Base-by-base conservation (phyloP, 2,888 invertebrate species). In the Nephrotoma flavescens region DNA sequence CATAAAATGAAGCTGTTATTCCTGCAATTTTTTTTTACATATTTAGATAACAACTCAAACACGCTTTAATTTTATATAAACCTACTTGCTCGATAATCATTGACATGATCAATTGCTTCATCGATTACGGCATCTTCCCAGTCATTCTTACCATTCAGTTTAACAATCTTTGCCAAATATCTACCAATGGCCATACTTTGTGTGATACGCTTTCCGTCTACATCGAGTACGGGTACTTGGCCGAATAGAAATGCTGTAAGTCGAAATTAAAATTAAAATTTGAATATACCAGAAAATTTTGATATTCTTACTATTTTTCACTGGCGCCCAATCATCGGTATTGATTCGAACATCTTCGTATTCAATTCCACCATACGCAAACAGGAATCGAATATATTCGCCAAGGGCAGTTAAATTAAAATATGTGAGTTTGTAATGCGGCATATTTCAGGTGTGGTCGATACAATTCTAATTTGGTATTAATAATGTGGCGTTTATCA, bases 311-410 rank as follows among this genome's bases (percentile, higher is more conserved):
- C 94, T 92, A 89, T 92, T 91, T 90, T 94, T 94, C 42, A 93
- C 89, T 86, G 92, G 90, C n/a, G 92, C 92, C 94, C 94, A 94
- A 88, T 93, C 92, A 83, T 92, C 92, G 83, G 91, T 89, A 86
- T 93, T 92, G 87, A 94, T 91, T 87, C 95, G 93, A 88, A 92
- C 90, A 91, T 95, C 95, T 90, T 94, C 94, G 89, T 94, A 95
- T 87, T 94, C 92, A 86, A 93, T 90, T 87, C 92, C 93, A 85
- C 94, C 94, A 89, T 94, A 94, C 87, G 93, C 93, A 87, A 95
- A 91, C 7, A 95, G 91, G 88, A 93, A 94, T 88, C 95, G 92
- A 89, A 94, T 92, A 71, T 94, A 93, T 90, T 95, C 95, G 42
- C 92, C 95, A 85, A 94, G 90, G 15, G 93, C 94, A 90, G 93